Evolutionary conservation across 2,888 invertebrate genomes (phyloP).

Genomic region (Ethmia dodecea): DNA sequence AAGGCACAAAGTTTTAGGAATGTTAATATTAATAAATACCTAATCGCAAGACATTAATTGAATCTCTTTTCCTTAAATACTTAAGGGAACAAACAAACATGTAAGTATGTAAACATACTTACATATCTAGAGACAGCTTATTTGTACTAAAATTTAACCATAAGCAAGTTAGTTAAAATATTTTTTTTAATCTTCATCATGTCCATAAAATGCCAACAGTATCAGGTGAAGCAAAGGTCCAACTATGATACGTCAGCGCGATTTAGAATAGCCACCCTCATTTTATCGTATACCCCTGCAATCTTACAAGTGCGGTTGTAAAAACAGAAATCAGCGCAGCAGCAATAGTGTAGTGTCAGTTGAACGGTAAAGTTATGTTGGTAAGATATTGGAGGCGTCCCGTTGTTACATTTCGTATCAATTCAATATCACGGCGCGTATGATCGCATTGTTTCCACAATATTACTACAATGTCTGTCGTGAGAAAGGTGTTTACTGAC

Average conservation of each 20-base stretch:
- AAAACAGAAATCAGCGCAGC: too few relatives aligned
- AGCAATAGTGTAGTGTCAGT: too few relatives aligned
- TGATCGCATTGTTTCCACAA: constrained; percentile 50
- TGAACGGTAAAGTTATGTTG: constrained; percentile 12
- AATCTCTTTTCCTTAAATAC: too few relatives aligned
- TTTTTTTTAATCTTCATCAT: too few relatives aligned
- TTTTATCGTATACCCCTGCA: constrained; percentile 48
- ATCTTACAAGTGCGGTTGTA: constrained; percentile 6
- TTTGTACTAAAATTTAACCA: too few relatives aligned
- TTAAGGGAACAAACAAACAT: too few relatives aligned
- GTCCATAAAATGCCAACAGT: constrained; percentile 42
- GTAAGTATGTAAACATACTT: too few relatives aligned
- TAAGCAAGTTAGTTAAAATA: too few relatives aligned
- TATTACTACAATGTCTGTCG: constrained; percentile 34
- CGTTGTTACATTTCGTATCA: constrained; percentile 45
- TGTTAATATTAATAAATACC: too few relatives aligned
- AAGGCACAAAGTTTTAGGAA: too few relatives aligned
- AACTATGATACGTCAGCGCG: constrained; percentile 68
- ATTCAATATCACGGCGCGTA: constrained; percentile 61
- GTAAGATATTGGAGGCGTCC: constrained; percentile 33
- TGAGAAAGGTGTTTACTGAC: not conserved
- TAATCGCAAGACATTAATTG: too few relatives aligned
- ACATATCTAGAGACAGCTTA: too few relatives aligned
- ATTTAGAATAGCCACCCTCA: constrained; percentile 65
- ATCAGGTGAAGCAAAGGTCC: constrained; percentile 66